A percentile compares a stretch with the other conserved stretches of the same genome.
Conservation (phyloP, 2,797 vertebrate genomes). For the Spheniscus humboldti region DNA sequence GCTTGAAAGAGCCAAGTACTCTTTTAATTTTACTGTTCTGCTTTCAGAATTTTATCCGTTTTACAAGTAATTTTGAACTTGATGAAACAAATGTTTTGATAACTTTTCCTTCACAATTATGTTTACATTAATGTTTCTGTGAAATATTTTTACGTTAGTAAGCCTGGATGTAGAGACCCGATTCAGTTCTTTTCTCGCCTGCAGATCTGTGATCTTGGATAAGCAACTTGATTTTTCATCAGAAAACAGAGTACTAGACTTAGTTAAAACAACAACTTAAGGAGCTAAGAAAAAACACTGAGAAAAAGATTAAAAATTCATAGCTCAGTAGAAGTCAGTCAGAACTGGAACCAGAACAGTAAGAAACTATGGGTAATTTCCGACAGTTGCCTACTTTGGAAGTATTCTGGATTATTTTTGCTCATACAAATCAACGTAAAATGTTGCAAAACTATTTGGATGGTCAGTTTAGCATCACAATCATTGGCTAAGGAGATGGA, state of each 20-base stretch:
- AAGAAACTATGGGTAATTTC: background rate
- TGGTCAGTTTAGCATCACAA: background rate
- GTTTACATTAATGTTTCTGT: background rate
- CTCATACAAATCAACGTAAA: background rate
- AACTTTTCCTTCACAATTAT: background rate
- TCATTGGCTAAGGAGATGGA: background rate
- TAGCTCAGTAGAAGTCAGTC: background rate
- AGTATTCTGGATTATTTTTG: background rate
- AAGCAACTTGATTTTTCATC: background rate
- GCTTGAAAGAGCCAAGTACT: background rate
- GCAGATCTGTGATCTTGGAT: background rate
- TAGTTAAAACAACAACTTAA: background rate
- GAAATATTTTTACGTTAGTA: background rate
- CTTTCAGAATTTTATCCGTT: background rate
- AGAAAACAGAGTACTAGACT: background rate
- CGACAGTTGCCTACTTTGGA: background rate
- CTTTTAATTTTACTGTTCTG: background rate
- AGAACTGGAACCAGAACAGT: background rate
- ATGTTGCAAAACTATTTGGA: background rate
- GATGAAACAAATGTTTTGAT: background rate
- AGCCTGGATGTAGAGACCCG: background rate
- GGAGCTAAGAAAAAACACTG: background rate
- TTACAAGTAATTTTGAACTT: background rate
- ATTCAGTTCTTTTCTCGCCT: background rate
- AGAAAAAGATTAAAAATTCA: background rate